Percentiles rank a stretch among this genome's conserved stretches.
Conservation (phyloP, 30 jellyfish, hydroid and myxozoan genomes). For the Hydractinia echinata region DNA sequence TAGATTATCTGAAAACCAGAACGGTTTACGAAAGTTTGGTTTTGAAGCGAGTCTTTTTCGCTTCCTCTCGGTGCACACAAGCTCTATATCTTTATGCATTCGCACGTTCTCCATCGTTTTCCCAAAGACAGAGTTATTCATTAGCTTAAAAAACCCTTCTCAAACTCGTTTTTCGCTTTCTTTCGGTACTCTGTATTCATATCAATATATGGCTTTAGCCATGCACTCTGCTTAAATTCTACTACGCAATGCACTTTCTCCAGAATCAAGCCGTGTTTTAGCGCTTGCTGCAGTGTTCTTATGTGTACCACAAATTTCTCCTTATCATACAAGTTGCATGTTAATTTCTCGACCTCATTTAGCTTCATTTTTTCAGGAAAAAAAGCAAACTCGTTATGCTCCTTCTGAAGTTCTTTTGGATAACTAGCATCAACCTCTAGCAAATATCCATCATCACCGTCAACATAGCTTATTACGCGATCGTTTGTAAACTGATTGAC, state of each 20-base stretch:
- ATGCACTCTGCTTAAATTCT: slow-evolving; percentile 26
- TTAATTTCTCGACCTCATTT: slow-evolving; percentile 17
- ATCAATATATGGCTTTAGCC: too few relatives aligned
- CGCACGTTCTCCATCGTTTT: slow-evolving; percentile 32
- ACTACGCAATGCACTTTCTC: slow-evolving; percentile 27
- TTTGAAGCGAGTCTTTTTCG: neutral
- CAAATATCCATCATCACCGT: too few relatives aligned
- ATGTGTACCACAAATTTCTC: slow-evolving; percentile 12
- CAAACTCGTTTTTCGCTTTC: slow-evolving; percentile 33
- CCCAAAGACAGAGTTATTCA: slow-evolving; percentile 47
- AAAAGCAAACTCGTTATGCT: slow-evolving; percentile 19
- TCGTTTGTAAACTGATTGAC: too few relatives aligned
- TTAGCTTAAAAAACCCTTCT: slow-evolving; percentile 38
- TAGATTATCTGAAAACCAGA: too few relatives aligned
- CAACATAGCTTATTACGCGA: too few relatives aligned
- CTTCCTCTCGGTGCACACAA: slow-evolving; percentile 1
- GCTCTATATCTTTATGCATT: slow-evolving; percentile 1
- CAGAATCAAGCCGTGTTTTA: slow-evolving; percentile 13
- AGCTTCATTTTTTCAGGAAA: slow-evolving; percentile 20
- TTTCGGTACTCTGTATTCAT: too few relatives aligned
- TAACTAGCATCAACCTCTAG: slow-evolving; percentile 24
- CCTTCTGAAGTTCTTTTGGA: slow-evolving; percentile 24
- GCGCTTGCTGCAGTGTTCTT: too few relatives aligned
- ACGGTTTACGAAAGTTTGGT: too few relatives aligned
- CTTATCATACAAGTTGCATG: slow-evolving; percentile 20